phyloP scores from a whole-genome alignment of 2,888 invertebrate species.

The Diachrysia chrysitis region DNA sequence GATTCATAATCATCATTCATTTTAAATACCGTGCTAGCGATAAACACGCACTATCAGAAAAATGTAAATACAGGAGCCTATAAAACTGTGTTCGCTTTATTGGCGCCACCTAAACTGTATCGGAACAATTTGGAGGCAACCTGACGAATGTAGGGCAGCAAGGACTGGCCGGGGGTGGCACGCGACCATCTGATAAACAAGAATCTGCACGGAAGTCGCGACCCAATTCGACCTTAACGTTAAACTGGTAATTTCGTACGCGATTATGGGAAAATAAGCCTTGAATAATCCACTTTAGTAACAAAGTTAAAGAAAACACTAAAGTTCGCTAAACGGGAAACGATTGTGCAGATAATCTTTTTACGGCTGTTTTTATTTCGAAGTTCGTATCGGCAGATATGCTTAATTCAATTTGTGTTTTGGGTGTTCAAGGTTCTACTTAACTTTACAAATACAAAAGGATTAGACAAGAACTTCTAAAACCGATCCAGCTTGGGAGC shows the following conservation, averaged over 20 bases:
- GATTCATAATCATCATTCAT: neutral
- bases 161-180: slow-evolving; percentile 45
- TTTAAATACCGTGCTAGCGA: neutral
- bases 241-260: slow-evolving; percentile 34
- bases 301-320: neutral
- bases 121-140: slow-evolving; percentile 25
- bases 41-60: neutral
- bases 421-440: neutral
- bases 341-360: slow-evolving; percentile 4
- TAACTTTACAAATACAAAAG: neutral
- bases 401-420: slow-evolving; percentile 1
- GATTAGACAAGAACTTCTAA: neutral
- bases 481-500: neutral
- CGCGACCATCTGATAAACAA: slow-evolving; percentile 53
- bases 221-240: slow-evolving; percentile 30
- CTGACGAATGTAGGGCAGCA: slow-evolving; percentile 45
- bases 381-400: slow-evolving; percentile 4
- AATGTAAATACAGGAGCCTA: slow-evolving; percentile 1
- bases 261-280: slow-evolving; percentile 41
- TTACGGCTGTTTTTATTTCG: slow-evolving; percentile 1
- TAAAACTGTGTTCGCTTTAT: slow-evolving; percentile 9
- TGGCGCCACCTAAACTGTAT: slow-evolving; percentile 36
- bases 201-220: slow-evolving; percentile 37
- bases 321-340: slow-evolving; percentile 2
- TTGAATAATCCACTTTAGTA: slow-evolving; percentile 37